Percentiles rank a stretch among this genome's conserved stretches.
phyloP scores from a whole-genome alignment of 2,797 vertebrate genomes.

The Paedocypris micromegethes region DNA sequence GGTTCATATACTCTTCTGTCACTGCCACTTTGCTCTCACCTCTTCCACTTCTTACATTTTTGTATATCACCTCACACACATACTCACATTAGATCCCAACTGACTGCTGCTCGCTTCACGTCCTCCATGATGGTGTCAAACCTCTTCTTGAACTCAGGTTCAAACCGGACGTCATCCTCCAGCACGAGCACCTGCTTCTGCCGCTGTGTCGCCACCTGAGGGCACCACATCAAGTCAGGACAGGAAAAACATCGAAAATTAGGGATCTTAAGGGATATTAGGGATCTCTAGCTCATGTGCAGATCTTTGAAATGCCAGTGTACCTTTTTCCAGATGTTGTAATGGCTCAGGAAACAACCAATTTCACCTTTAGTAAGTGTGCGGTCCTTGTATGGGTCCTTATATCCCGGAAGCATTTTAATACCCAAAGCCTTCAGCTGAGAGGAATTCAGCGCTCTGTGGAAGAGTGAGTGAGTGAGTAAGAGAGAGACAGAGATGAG shows the following conservation, averaged over 20 bases:
- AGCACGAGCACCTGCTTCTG: constrained; percentile 83
- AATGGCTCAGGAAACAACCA: constrained; percentile 94
- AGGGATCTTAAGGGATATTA: too few species aligned
- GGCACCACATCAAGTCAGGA: neutral
- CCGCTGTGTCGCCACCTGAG: constrained; percentile 77
- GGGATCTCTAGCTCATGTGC: too few species aligned
- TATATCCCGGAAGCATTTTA: constrained; percentile 88
- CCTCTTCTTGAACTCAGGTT: constrained; percentile 83
- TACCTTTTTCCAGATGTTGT: constrained; percentile 89
- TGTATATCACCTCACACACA: too few species aligned
- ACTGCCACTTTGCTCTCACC: neutral
- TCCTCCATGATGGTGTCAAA: constrained; percentile 82
- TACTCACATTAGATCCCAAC: constrained; percentile 93
- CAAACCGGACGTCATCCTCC: constrained; percentile 91
- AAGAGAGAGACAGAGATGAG: too few species aligned
- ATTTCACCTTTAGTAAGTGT: constrained; percentile 91
- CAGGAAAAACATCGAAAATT: neutral
- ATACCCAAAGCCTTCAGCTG: constrained; percentile 88
- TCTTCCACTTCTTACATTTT: too few species aligned
- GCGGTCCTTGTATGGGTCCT: constrained; percentile 86
- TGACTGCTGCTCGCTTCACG: constrained; percentile 69
- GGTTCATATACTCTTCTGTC: neutral
- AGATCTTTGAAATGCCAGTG: too few species aligned
- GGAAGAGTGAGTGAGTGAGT: constrained; percentile 11
- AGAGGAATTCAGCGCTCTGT: constrained; percentile 82